phyloP scores from a whole-genome alignment of 1,140 invertebrate species.

The Cotesia vestalis region DNA sequence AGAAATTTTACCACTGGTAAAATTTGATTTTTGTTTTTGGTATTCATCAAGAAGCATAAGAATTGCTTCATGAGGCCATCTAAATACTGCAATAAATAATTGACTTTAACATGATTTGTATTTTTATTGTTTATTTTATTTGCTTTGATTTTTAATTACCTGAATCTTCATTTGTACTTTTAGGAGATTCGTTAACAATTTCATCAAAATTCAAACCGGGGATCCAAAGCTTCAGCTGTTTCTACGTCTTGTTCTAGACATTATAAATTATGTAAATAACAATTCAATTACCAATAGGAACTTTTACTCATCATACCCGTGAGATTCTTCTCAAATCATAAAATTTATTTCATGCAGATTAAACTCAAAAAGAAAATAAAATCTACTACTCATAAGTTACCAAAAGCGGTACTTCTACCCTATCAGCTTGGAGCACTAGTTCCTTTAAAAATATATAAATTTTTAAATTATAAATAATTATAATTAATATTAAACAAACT shows the following conservation, averaged over 20 bases:
- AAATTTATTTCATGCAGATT: background rate
- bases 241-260: slow-evolving; percentile 34
- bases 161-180: slow-evolving; percentile 31
- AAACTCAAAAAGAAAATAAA: no score
- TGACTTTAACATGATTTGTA: slow-evolving; percentile 43
- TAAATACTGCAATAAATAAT: background rate
- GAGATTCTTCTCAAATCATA: background rate
- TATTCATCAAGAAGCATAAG: no score
- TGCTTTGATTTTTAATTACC: slow-evolving; percentile 29
- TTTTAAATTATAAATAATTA: no score
- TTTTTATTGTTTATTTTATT: slow-evolving; percentile 32
- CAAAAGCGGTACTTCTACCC: no score
- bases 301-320: background rate
- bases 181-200: background rate
- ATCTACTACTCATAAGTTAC: no score
- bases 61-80: no score
- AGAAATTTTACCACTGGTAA: no score
- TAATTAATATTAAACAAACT: no score
- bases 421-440: no score
- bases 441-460: no score
- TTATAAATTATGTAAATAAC: no score
- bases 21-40: no score
- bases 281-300: slow-evolving; percentile 30
- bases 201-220: slow-evolving; percentile 24
- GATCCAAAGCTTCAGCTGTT: slow-evolving; percentile 24